Percentiles rank a stretch among this genome's conserved stretches.
Evolutionary conservation across 2,888 invertebrate species (phyloP).

Genomic region (Microplitis deprimator): DNA sequence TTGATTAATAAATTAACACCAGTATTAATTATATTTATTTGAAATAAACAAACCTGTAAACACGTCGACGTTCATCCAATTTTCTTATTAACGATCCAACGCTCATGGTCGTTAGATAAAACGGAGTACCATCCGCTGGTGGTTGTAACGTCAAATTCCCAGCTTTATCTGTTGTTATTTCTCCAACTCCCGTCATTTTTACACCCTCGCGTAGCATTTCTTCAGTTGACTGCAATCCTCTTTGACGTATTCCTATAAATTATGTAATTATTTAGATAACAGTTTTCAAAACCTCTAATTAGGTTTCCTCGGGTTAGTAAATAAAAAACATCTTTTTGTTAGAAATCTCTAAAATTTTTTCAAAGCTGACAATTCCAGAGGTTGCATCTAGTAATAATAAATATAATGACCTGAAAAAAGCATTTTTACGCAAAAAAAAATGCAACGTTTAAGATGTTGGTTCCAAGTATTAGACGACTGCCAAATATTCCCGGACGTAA

Average conservation of each 20-base stretch:
- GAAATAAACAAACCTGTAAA: neutral
- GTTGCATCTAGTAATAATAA: no score
- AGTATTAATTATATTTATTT: no score
- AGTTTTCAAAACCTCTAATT: no score
- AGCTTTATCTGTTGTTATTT: slow-evolving; percentile 78
- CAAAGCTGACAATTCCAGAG: no score
- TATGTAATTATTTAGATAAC: neutral
- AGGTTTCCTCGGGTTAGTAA: no score
- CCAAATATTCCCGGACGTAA: neutral
- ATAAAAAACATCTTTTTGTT: no score
- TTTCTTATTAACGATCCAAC: slow-evolving; percentile 82
- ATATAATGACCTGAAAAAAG: no score
- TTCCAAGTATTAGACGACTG: neutral
- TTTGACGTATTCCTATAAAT: slow-evolving; percentile 79
- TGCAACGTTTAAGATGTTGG: no score
- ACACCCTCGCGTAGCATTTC: slow-evolving; percentile 88
- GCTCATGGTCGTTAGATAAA: slow-evolving; percentile 86
- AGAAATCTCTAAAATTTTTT: no score
- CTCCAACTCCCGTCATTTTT: slow-evolving; percentile 84
- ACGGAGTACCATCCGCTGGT: slow-evolving; percentile 79
- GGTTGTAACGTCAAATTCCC: slow-evolving; percentile 81
- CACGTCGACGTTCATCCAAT: slow-evolving; percentile 77
- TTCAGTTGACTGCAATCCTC: slow-evolving; percentile 90
- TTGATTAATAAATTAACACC: neutral
- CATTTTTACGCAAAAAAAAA: no score